Percentiles rank a stretch among this genome's conserved stretches.
Evolutionary conservation across 2,113 vertebrate species (phyloP).

Genomic region (Cinclus cinclus): DNA sequence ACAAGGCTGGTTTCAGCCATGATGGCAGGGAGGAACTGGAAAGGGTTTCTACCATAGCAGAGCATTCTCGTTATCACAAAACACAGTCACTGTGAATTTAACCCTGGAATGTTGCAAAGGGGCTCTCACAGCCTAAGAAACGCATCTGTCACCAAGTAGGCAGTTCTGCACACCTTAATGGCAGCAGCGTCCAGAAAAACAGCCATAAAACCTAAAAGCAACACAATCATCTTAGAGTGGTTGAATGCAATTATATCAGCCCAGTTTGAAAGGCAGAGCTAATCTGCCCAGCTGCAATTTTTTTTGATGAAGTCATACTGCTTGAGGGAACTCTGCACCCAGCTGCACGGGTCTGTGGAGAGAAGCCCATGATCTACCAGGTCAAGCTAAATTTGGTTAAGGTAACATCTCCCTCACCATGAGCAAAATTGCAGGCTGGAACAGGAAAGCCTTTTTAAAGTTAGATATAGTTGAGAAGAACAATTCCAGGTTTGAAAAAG

Average conservation of each 20-base stretch:
- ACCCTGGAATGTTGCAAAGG: not conserved
- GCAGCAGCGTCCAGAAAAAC: not conserved
- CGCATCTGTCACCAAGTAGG: not conserved
- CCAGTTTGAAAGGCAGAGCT: not conserved
- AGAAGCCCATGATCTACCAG: not conserved
- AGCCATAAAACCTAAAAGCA: not conserved
- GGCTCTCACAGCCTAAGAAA: not conserved
- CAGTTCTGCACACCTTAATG: not conserved
- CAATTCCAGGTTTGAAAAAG: not conserved
- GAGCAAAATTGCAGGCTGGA: not conserved
- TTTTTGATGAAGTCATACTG: not conserved
- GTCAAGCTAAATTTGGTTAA: not conserved
- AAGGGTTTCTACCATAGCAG: not conserved
- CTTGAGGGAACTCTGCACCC: not conserved
- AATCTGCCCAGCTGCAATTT: not conserved
- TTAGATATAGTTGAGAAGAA: not conserved
- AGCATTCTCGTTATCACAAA: not conserved
- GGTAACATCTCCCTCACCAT: not conserved
- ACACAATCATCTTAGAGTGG: not conserved
- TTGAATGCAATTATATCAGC: not conserved
- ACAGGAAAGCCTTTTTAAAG: not conserved
- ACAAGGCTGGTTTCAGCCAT: not conserved
- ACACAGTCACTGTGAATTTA: not conserved
- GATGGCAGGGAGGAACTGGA: not conserved
- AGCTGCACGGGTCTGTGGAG: not conserved